Conservation (phyloP, 2,888 invertebrate genomes). For the Agonopterix subpropinquella region DNA sequence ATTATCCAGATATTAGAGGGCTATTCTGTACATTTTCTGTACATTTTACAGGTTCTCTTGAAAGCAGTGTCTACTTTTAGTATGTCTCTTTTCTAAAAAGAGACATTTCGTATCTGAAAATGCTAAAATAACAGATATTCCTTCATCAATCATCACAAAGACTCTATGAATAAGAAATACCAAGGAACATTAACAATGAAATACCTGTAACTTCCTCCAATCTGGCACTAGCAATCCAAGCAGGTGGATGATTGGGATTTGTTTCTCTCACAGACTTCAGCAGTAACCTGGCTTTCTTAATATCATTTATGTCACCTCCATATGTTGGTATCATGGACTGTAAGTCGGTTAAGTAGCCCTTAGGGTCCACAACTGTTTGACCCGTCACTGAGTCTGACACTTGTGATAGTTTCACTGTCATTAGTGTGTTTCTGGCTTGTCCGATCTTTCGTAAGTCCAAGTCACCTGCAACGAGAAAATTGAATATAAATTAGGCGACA, state of each 20-base stretch:
- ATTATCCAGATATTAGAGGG: too few species aligned
- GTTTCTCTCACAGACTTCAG: conserved; percentile 98
- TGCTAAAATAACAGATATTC: too few species aligned
- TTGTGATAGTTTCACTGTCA: conserved; percentile 99
- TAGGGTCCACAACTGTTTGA: conserved; percentile 99
- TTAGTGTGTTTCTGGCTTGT: conserved; percentile 98
- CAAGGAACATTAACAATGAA: conserved; percentile 19
- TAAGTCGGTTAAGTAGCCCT: conserved; percentile 99
- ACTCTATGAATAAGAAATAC: too few species aligned
- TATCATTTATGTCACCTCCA: conserved; percentile 98
- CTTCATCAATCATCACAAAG: too few species aligned
- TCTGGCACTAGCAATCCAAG: conserved; percentile 99
- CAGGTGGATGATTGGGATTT: conserved; percentile 99
- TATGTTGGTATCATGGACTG: conserved; percentile 99
- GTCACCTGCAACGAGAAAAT: conserved; percentile 73
- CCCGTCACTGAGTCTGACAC: conserved; percentile 99
- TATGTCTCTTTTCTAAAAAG: too few species aligned
- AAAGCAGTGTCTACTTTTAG: too few species aligned
- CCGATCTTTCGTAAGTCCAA: conserved; percentile 99
- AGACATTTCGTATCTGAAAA: too few species aligned
- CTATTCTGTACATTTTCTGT: too few species aligned
- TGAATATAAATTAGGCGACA: not conserved
- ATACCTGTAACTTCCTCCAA: conserved; percentile 98
- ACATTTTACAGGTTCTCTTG: too few species aligned
- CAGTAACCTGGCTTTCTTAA: conserved; percentile 95